phyloP scores from a whole-genome alignment of 2,113 vertebrate species.

The Eulemur rufifrons region DNA sequence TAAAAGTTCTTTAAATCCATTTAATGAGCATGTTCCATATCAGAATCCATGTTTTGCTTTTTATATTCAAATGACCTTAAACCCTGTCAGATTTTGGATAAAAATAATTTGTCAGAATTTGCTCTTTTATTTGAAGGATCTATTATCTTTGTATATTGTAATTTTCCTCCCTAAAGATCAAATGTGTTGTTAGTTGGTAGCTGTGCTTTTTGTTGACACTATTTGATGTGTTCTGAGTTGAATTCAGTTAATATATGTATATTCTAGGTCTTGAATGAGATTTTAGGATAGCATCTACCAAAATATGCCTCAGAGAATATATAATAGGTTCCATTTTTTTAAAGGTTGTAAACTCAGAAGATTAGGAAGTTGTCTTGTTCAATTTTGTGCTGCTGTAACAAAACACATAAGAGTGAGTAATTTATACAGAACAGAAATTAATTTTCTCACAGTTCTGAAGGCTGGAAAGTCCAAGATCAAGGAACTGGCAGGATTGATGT shows the following conservation, averaged over 20 bases:
- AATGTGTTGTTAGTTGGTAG: conserved; percentile 10
- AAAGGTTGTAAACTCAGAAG: not conserved
- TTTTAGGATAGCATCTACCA: not conserved
- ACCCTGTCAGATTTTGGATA: conserved; percentile 22
- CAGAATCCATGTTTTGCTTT: conserved; percentile 28
- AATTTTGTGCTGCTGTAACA: not conserved
- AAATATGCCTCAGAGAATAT: conserved; percentile 36
- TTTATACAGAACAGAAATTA: not conserved
- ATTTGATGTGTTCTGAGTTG: conserved; percentile 46
- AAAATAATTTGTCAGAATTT: conserved; percentile 33
- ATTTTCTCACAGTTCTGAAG: not conserved
- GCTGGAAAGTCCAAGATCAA: not conserved
- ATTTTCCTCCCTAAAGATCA: not conserved
- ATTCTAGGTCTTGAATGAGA: conserved; percentile 10
- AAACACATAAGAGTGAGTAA: not conserved
- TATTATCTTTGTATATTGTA: not conserved
- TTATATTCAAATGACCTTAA: conserved; percentile 51
- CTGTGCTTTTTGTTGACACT: conserved; percentile 26
- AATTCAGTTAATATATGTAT: conserved; percentile 1
- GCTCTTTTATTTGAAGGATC: not conserved
- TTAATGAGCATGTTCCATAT: conserved; percentile 24
- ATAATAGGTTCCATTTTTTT: not conserved
- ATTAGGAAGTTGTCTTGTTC: not conserved
- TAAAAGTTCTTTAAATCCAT: conserved; percentile 13
- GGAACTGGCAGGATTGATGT: not conserved